Evolutionary conservation across 2,888 invertebrate species (phyloP), one percentile per base, ranked within the genome.

Genomic region (Iselma pallidipennis): DNA sequence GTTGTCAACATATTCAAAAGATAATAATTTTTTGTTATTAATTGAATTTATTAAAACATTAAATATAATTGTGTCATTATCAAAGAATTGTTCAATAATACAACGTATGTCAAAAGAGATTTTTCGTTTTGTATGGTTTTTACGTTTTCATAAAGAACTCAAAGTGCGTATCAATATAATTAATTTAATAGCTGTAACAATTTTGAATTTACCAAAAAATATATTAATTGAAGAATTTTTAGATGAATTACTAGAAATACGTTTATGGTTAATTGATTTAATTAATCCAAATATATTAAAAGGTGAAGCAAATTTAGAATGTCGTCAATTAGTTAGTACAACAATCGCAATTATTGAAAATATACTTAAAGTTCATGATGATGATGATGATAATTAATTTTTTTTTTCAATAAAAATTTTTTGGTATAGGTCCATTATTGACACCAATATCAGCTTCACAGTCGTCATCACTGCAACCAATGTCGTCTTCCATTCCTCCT

Each of bases 71-170:
- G 83, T 92, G 71, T 79, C 87, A 53, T 86, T 88, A 0, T 85
- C 91, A 0, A 86, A 89, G 66, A 91, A 94, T 78, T 89, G 89
- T 67, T 82, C 87, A 0, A 81, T 86, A 31, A 85, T 87, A 9
- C 79, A 86, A 0, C 84, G 85, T 64, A 91, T 94, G 82, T 88
- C 88, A 0, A 85, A 85, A 63, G 92, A 92, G 73, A 82, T 91
- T 1, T 82, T 93, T 0, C 88, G 88, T 66, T 83, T 93, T 63
- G 84, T 88, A 10, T 85, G 89, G 78, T 86, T 86, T 57, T 80
- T 92, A 69, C 83, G 90, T 42, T 90, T 88, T 71, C 88, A 89
- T 33, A 80, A 84, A 0, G 89, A 92, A 57, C 84, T 88, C 0
- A 87, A 87, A 69, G 86, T 94, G 1, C 84, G 91, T 54, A 80